Evolutionary conservation across 1,140 invertebrate species (phyloP).

Genomic region (Lepidurus arcticus): DNA sequence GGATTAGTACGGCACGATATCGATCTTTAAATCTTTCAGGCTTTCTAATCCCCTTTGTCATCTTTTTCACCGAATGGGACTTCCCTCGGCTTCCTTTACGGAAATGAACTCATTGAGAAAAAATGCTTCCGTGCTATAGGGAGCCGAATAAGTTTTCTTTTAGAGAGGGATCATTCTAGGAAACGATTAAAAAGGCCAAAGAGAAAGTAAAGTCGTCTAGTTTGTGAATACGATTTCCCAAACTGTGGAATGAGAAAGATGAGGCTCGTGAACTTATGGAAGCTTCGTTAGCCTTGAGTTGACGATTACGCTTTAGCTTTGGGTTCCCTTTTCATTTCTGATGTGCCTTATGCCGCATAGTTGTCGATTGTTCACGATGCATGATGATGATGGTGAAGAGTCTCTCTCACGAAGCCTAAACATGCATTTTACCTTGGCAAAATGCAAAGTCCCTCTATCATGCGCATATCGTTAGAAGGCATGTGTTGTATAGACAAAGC

Average conservation of each 20-base stretch:
- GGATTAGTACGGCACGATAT: not conserved
- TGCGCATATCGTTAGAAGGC: not conserved
- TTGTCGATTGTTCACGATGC: constrained; percentile 12
- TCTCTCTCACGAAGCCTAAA: not conserved
- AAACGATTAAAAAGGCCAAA: not conserved
- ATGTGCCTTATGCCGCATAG: not conserved
- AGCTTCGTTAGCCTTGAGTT: not conserved
- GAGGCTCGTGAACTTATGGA: not conserved
- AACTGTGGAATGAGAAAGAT: not conserved
- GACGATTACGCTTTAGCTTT: not conserved
- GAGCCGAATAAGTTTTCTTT: not conserved
- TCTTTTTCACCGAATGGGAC: not conserved
- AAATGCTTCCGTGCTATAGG: not conserved
- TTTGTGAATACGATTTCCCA: not conserved
- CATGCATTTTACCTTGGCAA: not conserved
- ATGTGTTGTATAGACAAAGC: not conserved
- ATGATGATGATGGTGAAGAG: constrained; percentile 15
- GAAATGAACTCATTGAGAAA: not conserved
- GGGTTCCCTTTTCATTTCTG: not conserved
- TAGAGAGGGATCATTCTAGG: not conserved
- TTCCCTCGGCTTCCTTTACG: not conserved
- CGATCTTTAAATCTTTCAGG: not conserved
- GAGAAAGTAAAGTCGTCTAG: not conserved
- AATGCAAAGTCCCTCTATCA: not conserved
- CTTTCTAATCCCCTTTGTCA: not conserved